phyloP scores from a whole-genome alignment of 2,113 vertebrate genomes.

The Pavo muticus region DNA sequence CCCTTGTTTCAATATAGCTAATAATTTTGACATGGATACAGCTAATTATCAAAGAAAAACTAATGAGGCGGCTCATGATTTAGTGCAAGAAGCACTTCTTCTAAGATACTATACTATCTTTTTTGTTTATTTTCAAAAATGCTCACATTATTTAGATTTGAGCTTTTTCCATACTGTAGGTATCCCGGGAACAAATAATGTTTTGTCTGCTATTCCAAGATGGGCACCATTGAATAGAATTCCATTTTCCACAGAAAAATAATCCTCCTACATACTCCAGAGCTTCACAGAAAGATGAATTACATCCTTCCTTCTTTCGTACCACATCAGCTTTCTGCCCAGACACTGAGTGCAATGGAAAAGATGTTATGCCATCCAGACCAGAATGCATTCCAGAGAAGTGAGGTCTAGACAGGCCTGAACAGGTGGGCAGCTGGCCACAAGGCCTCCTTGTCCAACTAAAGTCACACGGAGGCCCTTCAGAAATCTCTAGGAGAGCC shows the following conservation, averaged over 20 bases:
- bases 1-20: constrained; percentile 64
- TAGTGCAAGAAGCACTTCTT: constrained; percentile 5
- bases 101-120: background rate
- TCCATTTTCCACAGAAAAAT: background rate
- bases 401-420: background rate
- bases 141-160: background rate
- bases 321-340: background rate
- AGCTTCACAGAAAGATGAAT: background rate
- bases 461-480: background rate
- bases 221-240: background rate
- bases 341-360: background rate
- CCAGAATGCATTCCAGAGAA: background rate
- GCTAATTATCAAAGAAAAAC: constrained; percentile 71
- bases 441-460: background rate
- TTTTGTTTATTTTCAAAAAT: background rate
- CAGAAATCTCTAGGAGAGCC: background rate
- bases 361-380: background rate
- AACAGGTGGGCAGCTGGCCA: no score
- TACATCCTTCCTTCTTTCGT: background rate
- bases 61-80: constrained; percentile 54
- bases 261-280: background rate
- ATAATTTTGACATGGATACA: constrained; percentile 70
- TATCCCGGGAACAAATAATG: background rate
- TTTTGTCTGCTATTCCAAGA: background rate
- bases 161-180: background rate